These are phyloP conservation scores for Paraplagusia blochii DNA, from an alignment of 2,113 vertebrate species.

Conservation along the genomic window DNA sequence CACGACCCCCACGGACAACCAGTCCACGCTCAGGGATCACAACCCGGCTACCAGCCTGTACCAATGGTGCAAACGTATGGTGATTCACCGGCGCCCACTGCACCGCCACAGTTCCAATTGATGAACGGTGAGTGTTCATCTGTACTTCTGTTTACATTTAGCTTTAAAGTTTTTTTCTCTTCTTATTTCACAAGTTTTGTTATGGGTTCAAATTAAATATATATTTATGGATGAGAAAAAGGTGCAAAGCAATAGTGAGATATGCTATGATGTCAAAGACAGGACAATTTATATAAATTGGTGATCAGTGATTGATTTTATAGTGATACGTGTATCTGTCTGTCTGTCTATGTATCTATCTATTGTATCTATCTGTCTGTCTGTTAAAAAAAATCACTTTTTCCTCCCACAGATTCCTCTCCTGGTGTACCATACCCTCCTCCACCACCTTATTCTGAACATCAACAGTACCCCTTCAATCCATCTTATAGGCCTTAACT, in stretches of 20 bases:
- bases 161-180: neutral
- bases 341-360: too few relatives aligned
- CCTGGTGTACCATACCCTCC: neutral
- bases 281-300: too few relatives aligned
- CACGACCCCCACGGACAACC: slow-evolving; percentile 66
- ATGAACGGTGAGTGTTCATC: slow-evolving; percentile 54
- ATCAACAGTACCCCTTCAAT: slow-evolving; percentile 37
- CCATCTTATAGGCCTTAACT: slow-evolving; percentile 16
- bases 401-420: slow-evolving; percentile 17
- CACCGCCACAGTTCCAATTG: slow-evolving; percentile 79
- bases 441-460: neutral
- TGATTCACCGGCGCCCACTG: slow-evolving; percentile 44
- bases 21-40: neutral
- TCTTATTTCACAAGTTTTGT: neutral
- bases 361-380: too few relatives aligned
- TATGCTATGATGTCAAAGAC: too few relatives aligned
- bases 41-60: slow-evolving; percentile 79
- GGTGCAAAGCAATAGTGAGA: too few relatives aligned
- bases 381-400: slow-evolving; percentile 1
- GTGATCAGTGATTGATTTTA: too few relatives aligned
- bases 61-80: slow-evolving; percentile 65
- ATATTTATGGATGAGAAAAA: too few relatives aligned
- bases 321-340: too few relatives aligned
- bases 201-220: neutral
- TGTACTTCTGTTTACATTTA: neutral